Conservation (phyloP, 2,113 vertebrate genomes). For the Chascanopsetta lugubris region DNA sequence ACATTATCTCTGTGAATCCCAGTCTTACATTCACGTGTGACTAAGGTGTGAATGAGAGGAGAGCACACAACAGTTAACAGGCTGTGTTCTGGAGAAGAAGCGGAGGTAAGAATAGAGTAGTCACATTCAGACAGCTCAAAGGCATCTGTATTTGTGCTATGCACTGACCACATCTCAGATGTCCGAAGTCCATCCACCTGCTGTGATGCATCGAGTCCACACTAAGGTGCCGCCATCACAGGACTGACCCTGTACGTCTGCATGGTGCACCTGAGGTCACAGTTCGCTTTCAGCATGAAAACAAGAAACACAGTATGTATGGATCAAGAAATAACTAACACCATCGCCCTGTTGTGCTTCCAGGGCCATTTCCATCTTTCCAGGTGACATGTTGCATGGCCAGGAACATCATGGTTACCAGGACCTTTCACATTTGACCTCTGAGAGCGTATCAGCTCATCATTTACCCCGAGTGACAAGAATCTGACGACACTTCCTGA, state of each 20-base stretch:
- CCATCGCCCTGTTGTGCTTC: too few species aligned
- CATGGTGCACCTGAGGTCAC: neutral
- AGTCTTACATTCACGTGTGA: too few species aligned
- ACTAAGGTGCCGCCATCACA: neutral
- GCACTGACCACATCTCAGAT: conserved; percentile 20
- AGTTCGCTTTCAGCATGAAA: neutral
- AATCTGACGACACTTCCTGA: too few species aligned
- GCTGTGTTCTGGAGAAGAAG: conserved; percentile 23
- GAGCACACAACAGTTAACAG: conserved; percentile 3
- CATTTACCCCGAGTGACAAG: too few species aligned
- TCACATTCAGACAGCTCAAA: conserved; percentile 45
- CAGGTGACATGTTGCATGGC: too few species aligned
- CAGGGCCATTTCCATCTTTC: too few species aligned
- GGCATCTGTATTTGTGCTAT: conserved; percentile 33
- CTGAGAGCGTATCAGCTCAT: too few species aligned
- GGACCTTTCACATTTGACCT: too few species aligned
- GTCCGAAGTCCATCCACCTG: conserved; percentile 26
- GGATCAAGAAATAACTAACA: neutral
- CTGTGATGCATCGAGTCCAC: neutral
- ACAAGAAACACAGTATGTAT: too few species aligned
- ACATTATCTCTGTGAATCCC: neutral
- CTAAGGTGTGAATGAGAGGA: conserved; percentile 1
- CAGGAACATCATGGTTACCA: neutral
- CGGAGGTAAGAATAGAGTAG: conserved; percentile 50
- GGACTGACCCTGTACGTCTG: neutral